Conservation (phyloP, 2,113 vertebrate species). For the Syrrhaptes paradoxus region DNA sequence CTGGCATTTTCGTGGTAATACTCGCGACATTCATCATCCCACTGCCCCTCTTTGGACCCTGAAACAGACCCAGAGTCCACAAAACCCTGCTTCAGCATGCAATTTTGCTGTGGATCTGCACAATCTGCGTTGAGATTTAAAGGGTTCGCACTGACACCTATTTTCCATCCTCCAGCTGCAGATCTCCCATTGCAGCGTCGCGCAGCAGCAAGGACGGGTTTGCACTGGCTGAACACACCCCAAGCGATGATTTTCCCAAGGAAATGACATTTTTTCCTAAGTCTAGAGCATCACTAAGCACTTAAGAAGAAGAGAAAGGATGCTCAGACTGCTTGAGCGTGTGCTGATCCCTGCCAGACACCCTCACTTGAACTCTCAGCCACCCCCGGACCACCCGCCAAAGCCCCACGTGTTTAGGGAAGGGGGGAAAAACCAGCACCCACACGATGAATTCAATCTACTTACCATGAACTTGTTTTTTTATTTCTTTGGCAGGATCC, state of each 20-base stretch:
- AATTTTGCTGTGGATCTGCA: not conserved
- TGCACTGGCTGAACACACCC: not conserved
- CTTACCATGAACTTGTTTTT: conserved; percentile 92
- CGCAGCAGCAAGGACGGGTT: not conserved
- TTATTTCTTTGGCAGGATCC: conserved; percentile 94
- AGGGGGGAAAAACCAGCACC: not conserved
- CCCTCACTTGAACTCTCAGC: not conserved
- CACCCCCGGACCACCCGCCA: not conserved
- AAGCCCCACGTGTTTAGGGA: not conserved
- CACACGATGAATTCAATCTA: not conserved
- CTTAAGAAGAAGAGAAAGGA: not conserved
- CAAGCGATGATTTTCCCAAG: not conserved
- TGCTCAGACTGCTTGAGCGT: not conserved
- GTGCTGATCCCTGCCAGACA: not conserved
- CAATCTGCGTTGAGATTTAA: not conserved
- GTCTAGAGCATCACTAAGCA: not conserved
- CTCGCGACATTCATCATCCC: not conserved
- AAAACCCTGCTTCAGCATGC: not conserved
- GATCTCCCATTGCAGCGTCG: not conserved
- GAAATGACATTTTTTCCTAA: not conserved
- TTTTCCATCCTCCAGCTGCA: not conserved
- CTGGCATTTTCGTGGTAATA: not conserved
- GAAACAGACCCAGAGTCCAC: not conserved
- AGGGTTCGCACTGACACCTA: not conserved
- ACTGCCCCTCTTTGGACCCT: not conserved